These are phyloP conservation scores for Artemisiospiza belli DNA, from an alignment of 2,113 vertebrate species.

Conservation along the genomic window DNA sequence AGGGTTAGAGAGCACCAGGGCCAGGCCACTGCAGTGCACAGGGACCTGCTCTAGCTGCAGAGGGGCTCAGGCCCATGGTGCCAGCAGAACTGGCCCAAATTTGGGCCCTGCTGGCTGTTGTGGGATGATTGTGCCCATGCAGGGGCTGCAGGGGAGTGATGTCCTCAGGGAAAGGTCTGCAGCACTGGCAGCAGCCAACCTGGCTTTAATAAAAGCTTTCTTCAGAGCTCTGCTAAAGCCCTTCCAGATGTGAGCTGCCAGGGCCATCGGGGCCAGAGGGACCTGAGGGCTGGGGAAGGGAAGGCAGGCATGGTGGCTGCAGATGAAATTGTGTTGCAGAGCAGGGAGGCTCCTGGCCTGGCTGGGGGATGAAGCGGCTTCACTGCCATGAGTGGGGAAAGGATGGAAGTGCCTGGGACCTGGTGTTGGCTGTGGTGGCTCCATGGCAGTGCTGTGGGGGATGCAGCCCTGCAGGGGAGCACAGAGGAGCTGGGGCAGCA, in stretches of 20 bases:
- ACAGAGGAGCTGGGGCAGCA: not conserved
- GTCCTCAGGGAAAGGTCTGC: not conserved
- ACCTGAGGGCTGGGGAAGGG: not conserved
- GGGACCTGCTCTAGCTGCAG: not conserved
- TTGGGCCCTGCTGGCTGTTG: accelerated
- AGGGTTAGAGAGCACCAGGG: not conserved
- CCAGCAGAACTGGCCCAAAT: not conserved
- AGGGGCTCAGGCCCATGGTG: not conserved
- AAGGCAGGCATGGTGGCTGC: not conserved
- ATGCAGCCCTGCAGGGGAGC: accelerated
- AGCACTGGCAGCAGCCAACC: not conserved
- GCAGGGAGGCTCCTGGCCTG: not conserved
- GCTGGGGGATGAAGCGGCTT: not conserved
- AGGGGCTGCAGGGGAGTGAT: accelerated
- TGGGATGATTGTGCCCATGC: accelerated
- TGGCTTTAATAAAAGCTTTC: constrained; percentile 64
- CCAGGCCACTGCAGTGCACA: accelerated
- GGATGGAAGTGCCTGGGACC: not conserved
- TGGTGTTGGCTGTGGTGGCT: accelerated
- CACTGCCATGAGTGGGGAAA: accelerated
- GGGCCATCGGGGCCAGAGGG: not conserved
- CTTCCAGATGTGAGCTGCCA: constrained; percentile 66
- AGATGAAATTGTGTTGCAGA: not conserved
- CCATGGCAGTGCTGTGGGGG: accelerated
- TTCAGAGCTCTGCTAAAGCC: constrained; percentile 40